These are phyloP conservation scores for Spea multiplicata DNA, from an alignment of 2,113 vertebrate species.

Conservation along the genomic window DNA sequence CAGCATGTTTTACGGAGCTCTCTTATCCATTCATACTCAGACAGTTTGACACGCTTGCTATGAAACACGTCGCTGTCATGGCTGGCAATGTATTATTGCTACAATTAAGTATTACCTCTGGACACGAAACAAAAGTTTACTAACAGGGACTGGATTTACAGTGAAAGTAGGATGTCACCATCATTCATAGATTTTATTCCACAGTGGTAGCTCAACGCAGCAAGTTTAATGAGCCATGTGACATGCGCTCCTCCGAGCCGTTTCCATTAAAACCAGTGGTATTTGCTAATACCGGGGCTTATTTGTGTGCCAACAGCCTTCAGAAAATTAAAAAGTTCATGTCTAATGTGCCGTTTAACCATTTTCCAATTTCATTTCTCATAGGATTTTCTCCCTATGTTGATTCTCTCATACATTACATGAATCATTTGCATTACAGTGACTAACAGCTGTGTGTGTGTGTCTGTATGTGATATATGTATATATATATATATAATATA, in stretches of 20 bases:
- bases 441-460: too few relatives aligned
- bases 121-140: slow-evolving; percentile 37
- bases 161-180: not conserved
- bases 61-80: slow-evolving; percentile 36
- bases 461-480: too few relatives aligned
- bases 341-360: too few relatives aligned
- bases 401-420: too few relatives aligned
- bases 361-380: too few relatives aligned
- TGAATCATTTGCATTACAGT: too few relatives aligned
- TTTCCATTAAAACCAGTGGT: slow-evolving; percentile 36
- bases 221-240: slow-evolving; percentile 17
- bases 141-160: slow-evolving; percentile 1
- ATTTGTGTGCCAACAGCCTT: slow-evolving; percentile 23
- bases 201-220: not conserved
- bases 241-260: slow-evolving; percentile 23
- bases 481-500: too few relatives aligned
- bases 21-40: slow-evolving; percentile 37
- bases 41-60: slow-evolving; percentile 41
- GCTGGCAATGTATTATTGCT: slow-evolving; percentile 5
- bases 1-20: slow-evolving; percentile 35
- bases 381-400: too few relatives aligned
- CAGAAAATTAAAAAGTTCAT: slow-evolving; percentile 21
- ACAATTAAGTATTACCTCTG: slow-evolving; percentile 34
- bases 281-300: slow-evolving; percentile 25
- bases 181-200: slow-evolving; percentile 27